Base-by-base conservation (phyloP, 2,797 vertebrate genomes). In the Enoplosus armatus region DNA sequence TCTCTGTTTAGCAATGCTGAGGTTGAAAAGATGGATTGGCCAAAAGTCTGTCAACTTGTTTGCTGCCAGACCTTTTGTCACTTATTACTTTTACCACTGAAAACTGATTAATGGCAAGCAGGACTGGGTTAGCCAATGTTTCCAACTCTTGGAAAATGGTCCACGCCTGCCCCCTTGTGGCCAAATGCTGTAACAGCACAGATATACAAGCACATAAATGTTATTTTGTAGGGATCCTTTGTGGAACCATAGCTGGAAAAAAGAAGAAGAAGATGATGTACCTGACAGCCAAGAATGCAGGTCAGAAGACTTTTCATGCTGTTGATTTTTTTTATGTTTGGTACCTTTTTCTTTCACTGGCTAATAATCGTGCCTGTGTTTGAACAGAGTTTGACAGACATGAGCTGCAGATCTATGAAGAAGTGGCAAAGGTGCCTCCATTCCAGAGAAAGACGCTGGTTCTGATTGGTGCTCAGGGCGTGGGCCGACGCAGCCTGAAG, bases 181-280 rank as follows among this genome's bases (percentile, higher is more conserved):
- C 10, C 75, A 77, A 79, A 77, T 47, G 0, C 24, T 80, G 43
- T 69, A 83, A 85, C 4, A 71, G 63, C 85, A 87, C 5, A n/a
- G 15, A 65, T 2, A 7, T 10, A 12, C 8, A 60, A 8, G 0
- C 14, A 2, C 11, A 48, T 12, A 16, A 54, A 53, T 56, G 50
- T 15, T 63, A 67, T 77, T 77, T 80, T 72, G 4, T 39, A 99
- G 98, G 97, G 64, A 97, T 97, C 70, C 97, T 99, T 79, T 99
- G 98, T 70, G 98, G 98, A 84, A 97, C 98, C 72, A 92, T 99
- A 89, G 96, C 96, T 86, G 97, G 96, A 86, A 99, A 99, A 87
- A 99, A 98, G 94, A 99, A 99, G 95, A 99, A 99, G 90, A 99
- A 98, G 89, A 99, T 98, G 97, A 99, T 99, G 98, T 99, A 99